A percentile compares a stretch with the other conserved stretches of the same genome.
Evolutionary conservation across 2,797 vertebrate genomes (phyloP).

Genomic region (Schizopygopsis pylzovi): DNA sequence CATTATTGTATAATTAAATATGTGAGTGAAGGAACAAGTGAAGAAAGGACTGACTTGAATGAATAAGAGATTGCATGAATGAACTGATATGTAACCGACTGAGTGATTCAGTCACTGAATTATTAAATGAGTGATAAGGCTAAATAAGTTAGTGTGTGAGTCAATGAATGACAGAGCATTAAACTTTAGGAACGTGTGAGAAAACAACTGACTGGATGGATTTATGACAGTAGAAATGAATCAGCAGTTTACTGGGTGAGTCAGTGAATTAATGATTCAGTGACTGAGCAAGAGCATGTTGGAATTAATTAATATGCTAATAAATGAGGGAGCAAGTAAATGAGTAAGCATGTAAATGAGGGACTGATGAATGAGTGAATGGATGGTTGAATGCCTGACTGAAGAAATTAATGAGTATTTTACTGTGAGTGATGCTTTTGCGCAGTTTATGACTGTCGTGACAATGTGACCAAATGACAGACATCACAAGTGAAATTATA

Average conservation of each 20-base stretch:
- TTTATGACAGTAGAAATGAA: background rate
- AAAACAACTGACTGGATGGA: background rate
- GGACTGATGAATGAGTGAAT: background rate
- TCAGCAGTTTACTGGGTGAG: constrained; percentile 3
- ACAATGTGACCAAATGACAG: constrained; percentile 25
- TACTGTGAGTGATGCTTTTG: background rate
- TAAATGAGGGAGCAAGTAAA: background rate
- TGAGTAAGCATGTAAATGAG: background rate
- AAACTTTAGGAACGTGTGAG: background rate
- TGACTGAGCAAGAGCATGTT: background rate
- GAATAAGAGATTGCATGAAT: background rate
- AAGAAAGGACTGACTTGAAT: background rate
- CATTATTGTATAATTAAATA: background rate
- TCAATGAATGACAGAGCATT: background rate
- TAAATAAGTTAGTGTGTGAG: background rate
- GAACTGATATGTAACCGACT: background rate
- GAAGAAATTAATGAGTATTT: background rate
- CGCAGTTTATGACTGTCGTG: background rate
- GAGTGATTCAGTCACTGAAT: background rate
- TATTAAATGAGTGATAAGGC: background rate
- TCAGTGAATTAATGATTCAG: background rate
- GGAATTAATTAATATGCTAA: constrained; percentile 5
- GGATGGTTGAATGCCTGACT: background rate
- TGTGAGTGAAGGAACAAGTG: background rate
- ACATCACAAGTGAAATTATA: constrained; percentile 7